Base-by-base conservation (phyloP, 1,140 invertebrate species). In the Pogonus chalceus region DNA sequence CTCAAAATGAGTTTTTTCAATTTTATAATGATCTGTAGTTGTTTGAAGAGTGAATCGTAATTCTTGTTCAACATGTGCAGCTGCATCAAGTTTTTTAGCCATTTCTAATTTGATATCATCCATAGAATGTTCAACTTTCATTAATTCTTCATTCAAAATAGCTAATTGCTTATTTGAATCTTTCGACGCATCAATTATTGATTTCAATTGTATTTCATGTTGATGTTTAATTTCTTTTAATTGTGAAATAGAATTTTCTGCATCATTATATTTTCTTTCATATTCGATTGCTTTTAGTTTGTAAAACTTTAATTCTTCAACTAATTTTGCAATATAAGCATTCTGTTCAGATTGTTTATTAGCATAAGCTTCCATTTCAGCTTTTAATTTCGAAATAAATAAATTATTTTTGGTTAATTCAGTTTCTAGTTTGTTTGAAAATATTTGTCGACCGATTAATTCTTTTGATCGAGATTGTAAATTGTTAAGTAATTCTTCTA, bases 21-120 rank as follows among this genome's bases (percentile, higher is more conserved):
- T 66, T 50, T 66, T 66, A 51, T 69, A 57, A 58, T 72, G 68
- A 21, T 65, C 50, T 31, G 64, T 66, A 62, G 69, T 69, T 56
- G 72, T 70, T 51, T 74, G 62, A 55, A 74, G 60, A 53, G 70
- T 59, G 53, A 71, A 72, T 67, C 73, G 69, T 24, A 76, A 62
- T 2, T 70, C 67, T 53, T 70, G 69, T 62, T 74, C 72, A 52
- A 71, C 66, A 62, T 70, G 70, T 58, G 70, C 66, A 16, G 72
- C 67, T 62, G 70, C 67, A 64, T 76, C 72, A 20, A 76, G 56
- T 68, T 74, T 72, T 56, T 73, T 70, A 59, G 37, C 9, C 37
- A 43, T 12, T 43, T 43, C 18, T 18, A 43, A 43, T 43, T 18
- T 43, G 18, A 43, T 9, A 4, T 18, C 18, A 43, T 43, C 37